Evolutionary conservation across 2,113 vertebrate genomes (phyloP), one percentile per base, ranked within the genome.

Genomic region (Dendrocopos noguchii): DNA sequence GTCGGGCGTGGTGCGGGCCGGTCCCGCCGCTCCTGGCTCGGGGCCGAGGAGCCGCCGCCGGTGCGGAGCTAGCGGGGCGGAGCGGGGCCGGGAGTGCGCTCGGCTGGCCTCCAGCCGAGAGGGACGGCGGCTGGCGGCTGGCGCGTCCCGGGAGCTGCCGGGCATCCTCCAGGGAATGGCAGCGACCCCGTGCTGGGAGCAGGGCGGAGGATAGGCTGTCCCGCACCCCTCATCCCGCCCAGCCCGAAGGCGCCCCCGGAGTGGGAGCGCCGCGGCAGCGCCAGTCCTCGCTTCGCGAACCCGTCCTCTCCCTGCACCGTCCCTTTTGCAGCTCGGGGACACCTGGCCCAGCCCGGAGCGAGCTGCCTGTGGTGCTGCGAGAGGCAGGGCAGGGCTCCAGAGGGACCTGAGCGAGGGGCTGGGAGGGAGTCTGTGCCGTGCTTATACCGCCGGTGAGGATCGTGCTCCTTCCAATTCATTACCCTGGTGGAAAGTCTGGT

Each of bases 401-500:
- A 12, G 88, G 70, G 70, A 87, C 7, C 90, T 65, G 10, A 73
- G 55, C 36, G 33, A 56, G 46, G 70, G 60, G 74, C 55, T 29
- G 28, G 50, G 50, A 66, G 67, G 84, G 65, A 63, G 36, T 34
- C 39, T n/a, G 77, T n/a, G 78, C 9, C 33, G 36, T 31, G 59
- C 84, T 83, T 13, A 9, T 73, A 73, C 55, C 47, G 70, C 80
- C 33, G 76, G 77, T 60, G 56, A 61, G 93, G 60, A 61, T 94
- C 60, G 16, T 10, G 76, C 59, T 60, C 39, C 53, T 88, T 91
- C 71, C 80, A 18, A 52, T 90, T 88, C 80, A 65, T 91, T 93
- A 56, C 70, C 91, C 63, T 13, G 77, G 75, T 47, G 36, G 36
- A 39, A 93, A 96, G 90, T 95, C 80, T 52, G 91, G 20, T 93